phyloP scores from a whole-genome alignment of 1,140 invertebrate genomes.

The Stegodyphus dumicola region DNA sequence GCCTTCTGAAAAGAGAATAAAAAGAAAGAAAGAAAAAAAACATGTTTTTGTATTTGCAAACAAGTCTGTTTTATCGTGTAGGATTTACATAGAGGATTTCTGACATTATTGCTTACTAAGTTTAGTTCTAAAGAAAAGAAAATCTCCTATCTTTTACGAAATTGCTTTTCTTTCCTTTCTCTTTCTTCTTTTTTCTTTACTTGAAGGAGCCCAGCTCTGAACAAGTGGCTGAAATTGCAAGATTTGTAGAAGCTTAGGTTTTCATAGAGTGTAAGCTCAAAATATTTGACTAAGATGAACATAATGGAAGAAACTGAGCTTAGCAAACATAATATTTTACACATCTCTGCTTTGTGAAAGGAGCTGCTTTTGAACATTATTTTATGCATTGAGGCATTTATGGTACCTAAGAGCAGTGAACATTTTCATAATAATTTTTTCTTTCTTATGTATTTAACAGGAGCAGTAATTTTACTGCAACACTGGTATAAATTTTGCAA shows the following conservation, averaged over 20 bases:
- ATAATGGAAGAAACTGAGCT: slow-evolving; percentile 2
- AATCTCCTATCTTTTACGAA: slow-evolving; percentile 1
- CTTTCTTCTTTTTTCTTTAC: not conserved
- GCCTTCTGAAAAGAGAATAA: not conserved
- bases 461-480: too few species aligned
- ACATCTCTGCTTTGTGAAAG: too few species aligned
- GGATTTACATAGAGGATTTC: slow-evolving; percentile 25
- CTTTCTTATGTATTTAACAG: too few species aligned
- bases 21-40: not conserved
- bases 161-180: slow-evolving; percentile 12
- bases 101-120: slow-evolving; percentile 22
- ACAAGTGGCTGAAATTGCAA: slow-evolving; percentile 6
- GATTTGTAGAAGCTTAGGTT: slow-evolving; percentile 24
- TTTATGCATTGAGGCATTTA: too few species aligned
- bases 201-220: not conserved
- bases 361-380: too few species aligned
- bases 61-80: slow-evolving; percentile 16
- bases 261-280: slow-evolving; percentile 20
- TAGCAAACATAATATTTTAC: too few species aligned
- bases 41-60: not conserved
- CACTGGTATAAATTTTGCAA: too few species aligned
- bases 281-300: slow-evolving; percentile 31
- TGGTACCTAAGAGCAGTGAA: too few species aligned
- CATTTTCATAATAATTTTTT: too few species aligned
- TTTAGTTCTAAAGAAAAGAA: slow-evolving; percentile 2